Evolutionary conservation across 2,888 invertebrate species (phyloP).

Genomic region (Aquatica leii): DNA sequence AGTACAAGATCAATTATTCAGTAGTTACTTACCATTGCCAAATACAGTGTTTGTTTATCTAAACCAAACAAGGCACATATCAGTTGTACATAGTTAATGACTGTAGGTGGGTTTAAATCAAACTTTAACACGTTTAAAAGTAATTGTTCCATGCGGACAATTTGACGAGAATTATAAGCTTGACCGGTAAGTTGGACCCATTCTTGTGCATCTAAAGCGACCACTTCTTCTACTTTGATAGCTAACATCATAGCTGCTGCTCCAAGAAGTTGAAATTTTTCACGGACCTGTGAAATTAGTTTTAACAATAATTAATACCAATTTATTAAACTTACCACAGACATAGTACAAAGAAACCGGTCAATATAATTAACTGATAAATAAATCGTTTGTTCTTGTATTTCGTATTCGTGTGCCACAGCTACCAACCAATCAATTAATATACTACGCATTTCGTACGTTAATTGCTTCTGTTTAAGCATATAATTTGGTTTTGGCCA

Average conservation of each 20-base stretch:
- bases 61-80: conserved; percentile 49
- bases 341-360: conserved; percentile 54
- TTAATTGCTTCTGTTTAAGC: conserved; percentile 53
- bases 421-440: conserved; percentile 57
- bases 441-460: conserved; percentile 51
- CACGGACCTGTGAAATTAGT: conserved; percentile 43
- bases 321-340: conserved; percentile 53
- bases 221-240: conserved; percentile 57
- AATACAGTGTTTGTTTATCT: conserved; percentile 48
- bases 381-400: conserved; percentile 54
- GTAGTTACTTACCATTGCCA: conserved; percentile 56
- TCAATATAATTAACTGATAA: conserved; percentile 56
- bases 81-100: conserved; percentile 51
- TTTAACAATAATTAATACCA: too few relatives aligned
- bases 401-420: conserved; percentile 54
- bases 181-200: conserved; percentile 55
- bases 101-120: conserved; percentile 55
- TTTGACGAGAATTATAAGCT: conserved; percentile 52
- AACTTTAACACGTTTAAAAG: conserved; percentile 54
- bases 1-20: background rate
- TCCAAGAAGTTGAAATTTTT: conserved; percentile 58
- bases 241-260: conserved; percentile 57
- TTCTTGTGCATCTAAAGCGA: conserved; percentile 54
- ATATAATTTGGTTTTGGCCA: conserved; percentile 52
- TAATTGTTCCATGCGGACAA: conserved; percentile 56